Conservation (phyloP, 2,888 invertebrate genomes). For the Melipona bicolor region DNA sequence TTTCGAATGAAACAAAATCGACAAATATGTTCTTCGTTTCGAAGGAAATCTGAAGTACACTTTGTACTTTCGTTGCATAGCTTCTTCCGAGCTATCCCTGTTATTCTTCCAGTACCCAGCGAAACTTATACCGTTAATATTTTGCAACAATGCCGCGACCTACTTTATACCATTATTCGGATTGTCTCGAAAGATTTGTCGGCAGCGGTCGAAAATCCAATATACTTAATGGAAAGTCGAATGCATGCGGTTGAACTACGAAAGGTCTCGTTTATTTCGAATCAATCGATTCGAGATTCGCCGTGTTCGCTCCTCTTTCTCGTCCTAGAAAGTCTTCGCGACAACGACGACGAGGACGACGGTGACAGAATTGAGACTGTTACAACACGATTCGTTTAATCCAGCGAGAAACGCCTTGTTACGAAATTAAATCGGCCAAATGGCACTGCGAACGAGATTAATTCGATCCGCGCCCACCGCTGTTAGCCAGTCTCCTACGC, state of each 20-base stretch:
- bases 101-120: conserved; percentile 3
- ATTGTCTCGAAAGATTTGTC: conserved; percentile 54
- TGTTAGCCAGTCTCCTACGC: not conserved
- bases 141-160: conserved; percentile 49
- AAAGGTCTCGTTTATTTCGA: conserved; percentile 47
- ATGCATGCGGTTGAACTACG: conserved; percentile 40
- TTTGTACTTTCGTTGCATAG: not conserved
- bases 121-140: conserved; percentile 47
- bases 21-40: no score
- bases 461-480: not conserved
- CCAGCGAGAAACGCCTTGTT: not conserved
- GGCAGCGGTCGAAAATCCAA: conserved; percentile 48
- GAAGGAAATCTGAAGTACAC: not conserved
- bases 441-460: not conserved
- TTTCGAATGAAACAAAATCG: no score
- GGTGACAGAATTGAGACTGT: not conserved
- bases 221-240: conserved; percentile 60
- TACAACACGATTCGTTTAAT: conserved; percentile 9
- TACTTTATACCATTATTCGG: conserved; percentile 50
- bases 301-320: not conserved
- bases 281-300: conserved; percentile 45
- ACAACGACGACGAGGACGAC: no score
- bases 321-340: not conserved
- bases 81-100: not conserved
- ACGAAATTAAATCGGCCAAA: not conserved